phyloP scores from a whole-genome alignment of 2,113 vertebrate species.

The Xyrauchen texanus region DNA sequence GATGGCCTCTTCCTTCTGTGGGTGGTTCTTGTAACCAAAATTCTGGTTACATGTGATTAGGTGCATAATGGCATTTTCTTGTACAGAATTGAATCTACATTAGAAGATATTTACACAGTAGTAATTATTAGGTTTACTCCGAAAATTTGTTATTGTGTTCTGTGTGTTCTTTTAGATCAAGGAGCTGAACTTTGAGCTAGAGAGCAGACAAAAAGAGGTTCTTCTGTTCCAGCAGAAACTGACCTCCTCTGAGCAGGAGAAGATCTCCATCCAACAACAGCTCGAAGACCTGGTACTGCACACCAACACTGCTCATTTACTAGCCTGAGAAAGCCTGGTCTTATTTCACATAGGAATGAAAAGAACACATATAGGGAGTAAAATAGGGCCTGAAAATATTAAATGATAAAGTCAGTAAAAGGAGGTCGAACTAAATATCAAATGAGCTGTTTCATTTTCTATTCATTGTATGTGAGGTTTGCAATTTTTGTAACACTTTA shows the following conservation, averaged over 20 bases:
- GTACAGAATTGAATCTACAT: no score
- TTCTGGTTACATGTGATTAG: no score
- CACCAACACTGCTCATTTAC: neutral
- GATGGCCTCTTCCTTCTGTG: no score
- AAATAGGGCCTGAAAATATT: no score
- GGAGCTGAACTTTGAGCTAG: constrained; percentile 82
- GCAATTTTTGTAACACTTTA: no score
- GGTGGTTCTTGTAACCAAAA: no score
- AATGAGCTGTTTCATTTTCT: no score
- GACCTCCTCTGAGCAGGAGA: constrained; percentile 78
- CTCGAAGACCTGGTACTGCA: constrained; percentile 81
- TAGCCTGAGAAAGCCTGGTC: neutral
- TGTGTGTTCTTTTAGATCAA: constrained; percentile 75
- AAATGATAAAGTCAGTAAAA: no score
- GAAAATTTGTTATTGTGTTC: neutral
- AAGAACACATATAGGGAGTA: no score
- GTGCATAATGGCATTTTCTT: neutral
- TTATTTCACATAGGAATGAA: neutral
- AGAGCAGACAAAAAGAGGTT: constrained; percentile 82
- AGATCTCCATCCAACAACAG: constrained; percentile 81
- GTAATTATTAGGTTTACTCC: neutral
- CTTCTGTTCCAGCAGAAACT: constrained; percentile 76
- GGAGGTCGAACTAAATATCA: no score
- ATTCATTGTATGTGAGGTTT: no score
- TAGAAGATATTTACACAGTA: neutral